Conservation (phyloP, 2,113 vertebrate genomes). For the Scartelaos histophorus region DNA sequence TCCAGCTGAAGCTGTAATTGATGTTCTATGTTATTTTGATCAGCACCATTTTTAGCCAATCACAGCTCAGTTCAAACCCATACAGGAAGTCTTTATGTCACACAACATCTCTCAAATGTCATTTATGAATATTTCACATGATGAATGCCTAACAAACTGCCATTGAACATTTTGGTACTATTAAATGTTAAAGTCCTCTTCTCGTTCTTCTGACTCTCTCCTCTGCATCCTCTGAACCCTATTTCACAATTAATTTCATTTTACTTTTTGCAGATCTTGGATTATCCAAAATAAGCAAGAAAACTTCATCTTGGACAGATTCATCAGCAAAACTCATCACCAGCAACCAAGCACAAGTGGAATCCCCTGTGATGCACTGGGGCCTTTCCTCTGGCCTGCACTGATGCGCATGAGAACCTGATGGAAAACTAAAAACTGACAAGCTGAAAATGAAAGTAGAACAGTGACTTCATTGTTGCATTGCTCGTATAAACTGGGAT, state of each 20-base stretch:
- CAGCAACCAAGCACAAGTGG: slow-evolving; percentile 1
- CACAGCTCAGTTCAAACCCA: background rate
- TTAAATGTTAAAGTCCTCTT: background rate
- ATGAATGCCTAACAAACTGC: background rate
- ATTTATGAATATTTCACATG: background rate
- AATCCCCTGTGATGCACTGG: background rate
- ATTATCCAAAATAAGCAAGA: background rate
- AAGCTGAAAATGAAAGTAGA: background rate
- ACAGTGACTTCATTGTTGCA: background rate
- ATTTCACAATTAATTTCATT: background rate
- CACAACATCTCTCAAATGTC: background rate
- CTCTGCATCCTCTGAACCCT: background rate
- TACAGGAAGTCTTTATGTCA: slow-evolving; percentile 20
- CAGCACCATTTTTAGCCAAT: background rate
- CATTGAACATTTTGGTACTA: background rate
- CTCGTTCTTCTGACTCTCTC: background rate
- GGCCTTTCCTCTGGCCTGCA: background rate
- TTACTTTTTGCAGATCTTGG: background rate
- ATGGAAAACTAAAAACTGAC: background rate
- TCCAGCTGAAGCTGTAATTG: background rate
- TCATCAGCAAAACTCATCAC: background rate
- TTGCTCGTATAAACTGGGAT: background rate
- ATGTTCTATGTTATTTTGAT: background rate
- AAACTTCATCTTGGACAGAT: background rate
- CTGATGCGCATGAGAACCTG: background rate